Evolutionary conservation across 2,888 invertebrate genomes (phyloP).

Genomic region (Eristalinus aeneus): DNA sequence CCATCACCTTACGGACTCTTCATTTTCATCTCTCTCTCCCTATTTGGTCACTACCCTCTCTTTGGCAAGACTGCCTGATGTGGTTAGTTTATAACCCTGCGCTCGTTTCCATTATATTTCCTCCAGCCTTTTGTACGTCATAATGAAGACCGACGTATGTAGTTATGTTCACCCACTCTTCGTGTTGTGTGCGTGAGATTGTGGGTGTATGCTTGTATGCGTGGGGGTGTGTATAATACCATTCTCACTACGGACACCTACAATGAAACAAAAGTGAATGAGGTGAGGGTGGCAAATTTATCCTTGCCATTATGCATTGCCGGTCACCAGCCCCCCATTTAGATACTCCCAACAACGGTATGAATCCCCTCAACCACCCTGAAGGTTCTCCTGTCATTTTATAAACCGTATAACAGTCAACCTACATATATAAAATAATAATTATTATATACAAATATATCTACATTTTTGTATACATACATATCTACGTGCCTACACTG

Average conservation of each 20-base stretch:
- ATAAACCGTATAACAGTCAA: conserved; percentile 70
- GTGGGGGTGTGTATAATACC: conserved; percentile 39
- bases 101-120: conserved; percentile 66
- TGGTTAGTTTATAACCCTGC: conserved; percentile 70
- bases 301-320: conserved; percentile 60
- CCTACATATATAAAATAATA: conserved; percentile 70
- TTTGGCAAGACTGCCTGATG: conserved; percentile 49
- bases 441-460: conserved; percentile 60
- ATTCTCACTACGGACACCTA: conserved; percentile 61
- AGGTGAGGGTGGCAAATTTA: conserved; percentile 53
- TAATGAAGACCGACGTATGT: conserved; percentile 38
- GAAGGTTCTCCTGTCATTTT: conserved; percentile 59
- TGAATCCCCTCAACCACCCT: conserved; percentile 44
- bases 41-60: neutral
- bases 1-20: conserved; percentile 16
- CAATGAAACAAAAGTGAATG: conserved; percentile 8
- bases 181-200: neutral
- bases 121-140: conserved; percentile 61
- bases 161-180: conserved; percentile 13
- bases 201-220: neutral
- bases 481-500: conserved; percentile 19
- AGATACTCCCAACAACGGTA: conserved; percentile 50
- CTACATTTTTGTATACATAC: neutral
- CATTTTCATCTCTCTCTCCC: conserved; percentile 29
- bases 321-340: conserved; percentile 29